Percentiles rank a stretch among this genome's conserved stretches.
These are phyloP conservation scores for Sinhomidia bicolor DNA, from an alignment of 2,888 invertebrate species.

Conservation along the genomic window DNA sequence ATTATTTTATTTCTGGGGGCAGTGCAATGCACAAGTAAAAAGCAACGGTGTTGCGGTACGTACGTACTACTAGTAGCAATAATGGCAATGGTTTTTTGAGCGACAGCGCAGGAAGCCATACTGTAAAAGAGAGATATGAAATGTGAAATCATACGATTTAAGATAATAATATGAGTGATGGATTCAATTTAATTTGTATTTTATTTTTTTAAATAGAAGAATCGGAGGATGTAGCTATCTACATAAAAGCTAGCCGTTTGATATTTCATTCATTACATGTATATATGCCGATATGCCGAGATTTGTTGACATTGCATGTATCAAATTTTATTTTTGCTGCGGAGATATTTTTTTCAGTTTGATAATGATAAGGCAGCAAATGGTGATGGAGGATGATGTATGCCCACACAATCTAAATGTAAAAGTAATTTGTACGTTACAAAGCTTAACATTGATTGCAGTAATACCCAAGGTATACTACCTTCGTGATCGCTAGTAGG, in stretches of 20 bases:
- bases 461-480: too few species aligned
- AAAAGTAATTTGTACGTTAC: too few species aligned
- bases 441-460: not conserved
- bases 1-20: constrained; percentile 8
- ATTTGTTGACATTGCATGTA: not conserved
- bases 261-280: not conserved
- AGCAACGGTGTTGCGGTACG: too few species aligned
- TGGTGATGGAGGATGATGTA: not conserved
- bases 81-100: not conserved
- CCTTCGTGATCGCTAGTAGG: constrained; percentile 58
- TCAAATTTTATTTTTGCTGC: not conserved
- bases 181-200: not conserved
- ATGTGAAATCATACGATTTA: constrained; percentile 55
- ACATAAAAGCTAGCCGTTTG: too few species aligned
- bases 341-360: not conserved
- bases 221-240: not conserved
- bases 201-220: constrained; percentile 13
- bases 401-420: too few species aligned
- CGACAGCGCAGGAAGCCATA: not conserved
- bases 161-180: constrained; percentile 41
- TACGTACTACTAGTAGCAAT: not conserved
- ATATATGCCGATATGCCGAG: too few species aligned
- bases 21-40: not conserved
- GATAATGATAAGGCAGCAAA: not conserved
- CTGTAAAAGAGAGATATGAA: not conserved